phyloP scores from a whole-genome alignment of 1,140 invertebrate genomes.

The Drosophila tani region DNA sequence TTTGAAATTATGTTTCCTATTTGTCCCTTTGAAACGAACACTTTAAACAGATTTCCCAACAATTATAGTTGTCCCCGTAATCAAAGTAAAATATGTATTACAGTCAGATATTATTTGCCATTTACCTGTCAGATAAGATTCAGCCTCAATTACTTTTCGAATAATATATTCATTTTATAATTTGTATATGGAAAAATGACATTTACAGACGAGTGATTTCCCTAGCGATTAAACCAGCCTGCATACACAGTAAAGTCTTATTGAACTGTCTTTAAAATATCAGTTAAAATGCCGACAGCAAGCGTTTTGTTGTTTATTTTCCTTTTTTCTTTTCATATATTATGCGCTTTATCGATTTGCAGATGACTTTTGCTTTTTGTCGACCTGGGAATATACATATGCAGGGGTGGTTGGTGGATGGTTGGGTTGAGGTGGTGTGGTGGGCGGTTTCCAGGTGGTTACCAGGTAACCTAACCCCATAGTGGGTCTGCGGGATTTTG shows the following conservation, averaged over 20 bases:
- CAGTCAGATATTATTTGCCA: not conserved
- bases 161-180: not conserved
- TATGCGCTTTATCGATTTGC: slow-evolving; percentile 42
- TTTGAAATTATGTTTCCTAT: not conserved
- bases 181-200: not conserved
- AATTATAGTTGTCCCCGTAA: not conserved
- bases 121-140: slow-evolving; percentile 4
- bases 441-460: slow-evolving; percentile 14
- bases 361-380: slow-evolving; percentile 38
- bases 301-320: not conserved
- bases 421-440: too few relatives aligned
- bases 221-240: not conserved
- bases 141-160: not conserved
- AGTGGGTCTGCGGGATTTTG: slow-evolving; percentile 20
- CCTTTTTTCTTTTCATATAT: slow-evolving; percentile 2
- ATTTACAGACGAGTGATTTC: slow-evolving; percentile 2
- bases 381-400: not conserved
- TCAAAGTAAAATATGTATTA: not conserved
- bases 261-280: slow-evolving; percentile 2
- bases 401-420: not conserved
- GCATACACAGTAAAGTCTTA: not conserved
- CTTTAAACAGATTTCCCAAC: not conserved
- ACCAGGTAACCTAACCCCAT: slow-evolving; percentile 16
- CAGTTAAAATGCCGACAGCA: not conserved
- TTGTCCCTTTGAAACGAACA: not conserved